Percentiles rank a stretch among this genome's conserved stretches.
Conservation (phyloP, 53 echinoderm and acorn worm genomes). For the Apostichopus leukothele region DNA sequence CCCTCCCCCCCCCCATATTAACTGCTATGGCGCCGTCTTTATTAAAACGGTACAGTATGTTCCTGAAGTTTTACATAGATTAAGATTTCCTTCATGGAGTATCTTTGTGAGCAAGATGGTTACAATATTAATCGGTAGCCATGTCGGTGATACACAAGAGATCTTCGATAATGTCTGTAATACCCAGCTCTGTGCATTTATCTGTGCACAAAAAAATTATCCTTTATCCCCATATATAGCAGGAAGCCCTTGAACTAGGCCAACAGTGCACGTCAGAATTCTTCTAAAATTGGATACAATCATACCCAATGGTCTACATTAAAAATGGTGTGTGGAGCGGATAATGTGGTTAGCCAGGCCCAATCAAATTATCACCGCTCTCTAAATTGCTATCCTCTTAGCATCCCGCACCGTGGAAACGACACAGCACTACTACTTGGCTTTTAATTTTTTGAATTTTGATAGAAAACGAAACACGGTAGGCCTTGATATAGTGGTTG, state of each 20-base stretch:
- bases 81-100: no score
- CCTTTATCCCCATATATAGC: not conserved
- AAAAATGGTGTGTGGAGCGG: conserved; percentile 45
- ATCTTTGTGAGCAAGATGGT: no score
- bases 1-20: no score
- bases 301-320: conserved; percentile 44
- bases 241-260: conserved; percentile 40
- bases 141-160: no score
- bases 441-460: conserved; percentile 42
- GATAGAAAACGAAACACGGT: conserved; percentile 27
- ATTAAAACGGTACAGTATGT: no score
- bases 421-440: conserved; percentile 34
- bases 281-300: conserved; percentile 45
- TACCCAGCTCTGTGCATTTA: no score
- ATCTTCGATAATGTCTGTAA: no score
- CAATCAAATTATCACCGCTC: conserved; percentile 45
- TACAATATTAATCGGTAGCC: no score
- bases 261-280: conserved; percentile 44
- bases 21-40: no score
- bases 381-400: conserved; percentile 46
- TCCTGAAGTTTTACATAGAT: no score
- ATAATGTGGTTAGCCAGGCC: conserved; percentile 43
- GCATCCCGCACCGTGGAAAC: conserved; percentile 31
- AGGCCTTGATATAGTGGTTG: conserved; percentile 27
- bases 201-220: no score